These are phyloP conservation scores for Acheta domesticus DNA, from an alignment of 2,888 invertebrate genomes.

Conservation along the genomic window DNA sequence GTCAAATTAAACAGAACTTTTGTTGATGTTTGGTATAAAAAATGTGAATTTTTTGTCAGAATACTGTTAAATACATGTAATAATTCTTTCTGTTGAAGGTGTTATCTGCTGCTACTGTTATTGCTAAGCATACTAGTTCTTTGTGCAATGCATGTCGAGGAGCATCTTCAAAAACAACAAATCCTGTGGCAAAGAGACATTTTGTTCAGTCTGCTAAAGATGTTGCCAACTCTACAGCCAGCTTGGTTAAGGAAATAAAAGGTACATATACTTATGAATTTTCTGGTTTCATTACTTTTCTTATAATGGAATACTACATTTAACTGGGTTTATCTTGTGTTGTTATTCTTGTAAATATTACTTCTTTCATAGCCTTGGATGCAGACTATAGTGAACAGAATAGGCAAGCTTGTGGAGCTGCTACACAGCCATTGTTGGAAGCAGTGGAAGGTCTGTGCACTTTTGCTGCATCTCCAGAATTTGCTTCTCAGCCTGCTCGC, in stretches of 20 bases:
- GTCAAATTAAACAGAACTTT: no score
- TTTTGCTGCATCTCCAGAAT: slow-evolving; percentile 92
- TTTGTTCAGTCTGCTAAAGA: slow-evolving; percentile 98
- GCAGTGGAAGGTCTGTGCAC: slow-evolving; percentile 89
- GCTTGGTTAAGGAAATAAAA: slow-evolving; percentile 92
- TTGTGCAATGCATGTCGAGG: slow-evolving; percentile 92
- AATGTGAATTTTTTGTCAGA: no score
- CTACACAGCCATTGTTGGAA: slow-evolving; percentile 80
- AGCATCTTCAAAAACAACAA: slow-evolving; percentile 85
- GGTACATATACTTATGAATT: slow-evolving; percentile 43
- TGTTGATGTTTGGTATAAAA: no score
- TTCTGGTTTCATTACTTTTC: neutral
- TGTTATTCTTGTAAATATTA: neutral
- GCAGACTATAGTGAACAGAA: slow-evolving; percentile 76
- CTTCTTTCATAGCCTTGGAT: slow-evolving; percentile 55
- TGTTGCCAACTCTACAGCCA: slow-evolving; percentile 92
- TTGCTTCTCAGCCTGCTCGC: slow-evolving; percentile 86
- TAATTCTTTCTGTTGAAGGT: slow-evolving; percentile 53
- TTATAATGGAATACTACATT: neutral
- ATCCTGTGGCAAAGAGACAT: slow-evolving; percentile 90
- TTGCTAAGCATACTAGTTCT: slow-evolving; percentile 94
- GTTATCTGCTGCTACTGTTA: slow-evolving; percentile 84
- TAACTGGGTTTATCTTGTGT: neutral
- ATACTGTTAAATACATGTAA: no score
- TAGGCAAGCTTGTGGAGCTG: slow-evolving; percentile 66